Conservation (phyloP, 2,113 vertebrate species). For the Pedetes capensis region DNA sequence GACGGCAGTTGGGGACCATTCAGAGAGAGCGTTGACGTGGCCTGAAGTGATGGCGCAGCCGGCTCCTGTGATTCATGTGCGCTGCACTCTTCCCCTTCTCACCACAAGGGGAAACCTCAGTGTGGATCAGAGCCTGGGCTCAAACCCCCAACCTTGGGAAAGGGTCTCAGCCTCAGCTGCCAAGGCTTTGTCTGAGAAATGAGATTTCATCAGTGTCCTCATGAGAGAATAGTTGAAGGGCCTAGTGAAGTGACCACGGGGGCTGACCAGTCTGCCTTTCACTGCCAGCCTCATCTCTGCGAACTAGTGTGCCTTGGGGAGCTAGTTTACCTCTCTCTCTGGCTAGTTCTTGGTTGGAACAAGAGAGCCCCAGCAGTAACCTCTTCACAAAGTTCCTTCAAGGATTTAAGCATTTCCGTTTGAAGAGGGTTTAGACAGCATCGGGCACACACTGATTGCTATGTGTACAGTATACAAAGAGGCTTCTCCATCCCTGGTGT, state of each 20-base stretch:
- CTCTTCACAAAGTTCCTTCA: not conserved
- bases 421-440: not conserved
- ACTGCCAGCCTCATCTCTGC: not conserved
- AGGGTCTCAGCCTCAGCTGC: not conserved
- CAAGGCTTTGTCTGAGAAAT: not conserved
- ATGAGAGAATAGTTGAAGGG: not conserved
- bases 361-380: not conserved
- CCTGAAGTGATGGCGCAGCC: not conserved
- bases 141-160: not conserved
- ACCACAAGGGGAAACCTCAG: not conserved
- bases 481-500: not conserved
- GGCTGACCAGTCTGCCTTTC: not conserved
- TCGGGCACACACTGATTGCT: not conserved
- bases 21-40: not conserved
- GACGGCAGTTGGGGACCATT: not conserved
- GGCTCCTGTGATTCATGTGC: not conserved
- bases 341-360: not conserved
- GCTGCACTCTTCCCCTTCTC: not conserved
- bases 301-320: not conserved
- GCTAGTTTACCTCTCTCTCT: not conserved
- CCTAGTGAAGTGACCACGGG: not conserved
- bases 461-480: no score
- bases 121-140: not conserved
- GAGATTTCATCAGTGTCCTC: conserved; percentile 19
- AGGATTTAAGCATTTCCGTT: not conserved